Base-by-base conservation (phyloP, 2,888 invertebrate species). In the Papilio elwesi region DNA sequence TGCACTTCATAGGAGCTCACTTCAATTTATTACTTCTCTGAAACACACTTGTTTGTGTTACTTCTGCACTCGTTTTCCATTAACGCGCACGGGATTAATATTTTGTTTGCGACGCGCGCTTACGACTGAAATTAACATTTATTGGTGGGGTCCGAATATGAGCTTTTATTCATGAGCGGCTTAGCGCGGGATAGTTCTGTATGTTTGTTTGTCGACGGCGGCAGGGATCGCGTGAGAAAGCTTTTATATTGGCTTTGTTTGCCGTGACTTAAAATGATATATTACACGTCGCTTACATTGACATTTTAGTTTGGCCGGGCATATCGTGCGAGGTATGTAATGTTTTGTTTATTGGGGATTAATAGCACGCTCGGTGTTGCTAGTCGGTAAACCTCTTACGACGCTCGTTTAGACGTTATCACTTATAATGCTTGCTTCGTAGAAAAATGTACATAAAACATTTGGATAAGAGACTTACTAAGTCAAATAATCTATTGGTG, bases 41-140 rank as follows among this genome's bases (percentile, higher is more conserved):
- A 79, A 80, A 81, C 83, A 87, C 91, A 87, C 89, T 90, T 91
- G 90, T 91, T 90, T 91, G 90, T 88, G 83, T 90, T 88, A 85
- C 87, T 87, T 89, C 90, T 88, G 83, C 81, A 90, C 90, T 90
- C 90, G 88, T 89, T 92, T 90, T 90, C 92, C 92, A 93, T 93
- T 93, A 93, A 88, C 92, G 91, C 90, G 84, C 86, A 83, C 79
- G 83, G 90, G 92, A 92, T 92, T 93, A 93, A 92, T 92, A 92
- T 92, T 93, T 88, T 91, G 92, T 91, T 92, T 90, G 90, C 90
- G 85, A 89, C 88, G 90, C 90, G 90, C 84, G 90, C 86, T 89
- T 87, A 85, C 90, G 90, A 91, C 90, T 86, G 91, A 91, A 93
- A 92, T 93, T 93, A 92, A 91, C 93, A 92, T 93, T 93, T 92